Percentiles rank a stretch among this genome's conserved stretches.
These are phyloP conservation scores for Phortica okadai DNA, from an alignment of 2,888 invertebrate species.

Conservation along the genomic window DNA sequence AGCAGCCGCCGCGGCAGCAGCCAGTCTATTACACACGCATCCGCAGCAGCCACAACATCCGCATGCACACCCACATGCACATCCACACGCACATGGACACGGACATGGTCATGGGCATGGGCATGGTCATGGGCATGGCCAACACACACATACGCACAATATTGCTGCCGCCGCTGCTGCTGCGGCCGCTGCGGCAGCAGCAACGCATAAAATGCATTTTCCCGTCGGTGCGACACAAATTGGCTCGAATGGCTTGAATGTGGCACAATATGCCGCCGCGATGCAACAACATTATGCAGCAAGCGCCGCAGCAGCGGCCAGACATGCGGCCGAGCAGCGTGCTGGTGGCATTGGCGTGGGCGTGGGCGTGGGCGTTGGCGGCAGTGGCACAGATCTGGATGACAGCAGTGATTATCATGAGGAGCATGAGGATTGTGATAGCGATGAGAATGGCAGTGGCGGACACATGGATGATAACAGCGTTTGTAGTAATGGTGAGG, in stretches of 20 bases:
- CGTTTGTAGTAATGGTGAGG: slow-evolving; percentile 76
- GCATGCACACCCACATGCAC: slow-evolving; percentile 38
- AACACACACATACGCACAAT: slow-evolving; percentile 21
- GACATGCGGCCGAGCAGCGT: slow-evolving; percentile 59
- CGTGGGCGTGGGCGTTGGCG: slow-evolving; percentile 43
- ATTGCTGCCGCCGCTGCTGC: slow-evolving; percentile 30
- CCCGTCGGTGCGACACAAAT: slow-evolving; percentile 65
- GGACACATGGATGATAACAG: slow-evolving; percentile 73
- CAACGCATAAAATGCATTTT: slow-evolving; percentile 67
- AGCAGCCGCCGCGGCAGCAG: slow-evolving; percentile 46
- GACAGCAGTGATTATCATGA: slow-evolving; percentile 74
- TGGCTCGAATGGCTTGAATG: slow-evolving; percentile 69
- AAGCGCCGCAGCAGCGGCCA: slow-evolving; percentile 67
- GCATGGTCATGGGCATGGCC: neutral
- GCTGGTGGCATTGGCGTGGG: slow-evolving; percentile 44
- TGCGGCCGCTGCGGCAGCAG: slow-evolving; percentile 36
- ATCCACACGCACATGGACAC: neutral
- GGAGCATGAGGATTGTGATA: slow-evolving; percentile 73
- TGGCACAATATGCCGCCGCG: slow-evolving; percentile 72
- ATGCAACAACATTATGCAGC: slow-evolving; percentile 74
- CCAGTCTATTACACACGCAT: slow-evolving; percentile 33
- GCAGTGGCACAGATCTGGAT: slow-evolving; percentile 62
- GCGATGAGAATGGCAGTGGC: slow-evolving; percentile 69
- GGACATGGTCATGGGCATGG: neutral
- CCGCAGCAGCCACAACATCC: slow-evolving; percentile 19